Percentiles rank a stretch among this genome's conserved stretches.
These are phyloP conservation scores for Ormyrus pomaceus DNA, from an alignment of 2,888 invertebrate genomes.

Conservation along the genomic window DNA sequence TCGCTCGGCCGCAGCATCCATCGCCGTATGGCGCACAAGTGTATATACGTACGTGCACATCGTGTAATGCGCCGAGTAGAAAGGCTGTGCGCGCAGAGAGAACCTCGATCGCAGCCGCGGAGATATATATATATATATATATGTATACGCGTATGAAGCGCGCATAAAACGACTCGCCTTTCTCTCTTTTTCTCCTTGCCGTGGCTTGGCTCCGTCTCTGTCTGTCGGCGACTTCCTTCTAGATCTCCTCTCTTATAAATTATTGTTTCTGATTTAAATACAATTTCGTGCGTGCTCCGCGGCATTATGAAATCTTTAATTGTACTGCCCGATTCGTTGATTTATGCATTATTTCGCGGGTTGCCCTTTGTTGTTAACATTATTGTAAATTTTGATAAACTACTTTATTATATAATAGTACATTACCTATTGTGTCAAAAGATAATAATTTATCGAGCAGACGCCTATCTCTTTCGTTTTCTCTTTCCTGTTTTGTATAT, in stretches of 20 bases:
- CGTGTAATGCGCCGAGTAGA: constrained; percentile 59
- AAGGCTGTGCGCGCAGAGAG: constrained; percentile 58
- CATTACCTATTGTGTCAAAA: background rate
- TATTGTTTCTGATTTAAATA: constrained; percentile 42
- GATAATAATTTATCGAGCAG: background rate
- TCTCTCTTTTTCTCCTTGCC: constrained; percentile 25
- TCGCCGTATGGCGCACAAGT: constrained; percentile 63
- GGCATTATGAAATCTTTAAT: background rate
- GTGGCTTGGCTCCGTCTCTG: background rate
- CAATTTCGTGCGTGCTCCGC: constrained; percentile 17
- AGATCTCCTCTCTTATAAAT: background rate
- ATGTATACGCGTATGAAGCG: constrained; percentile 3
- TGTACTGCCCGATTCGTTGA: background rate
- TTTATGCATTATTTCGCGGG: background rate
- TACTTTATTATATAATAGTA: background rate
- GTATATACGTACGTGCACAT: constrained; percentile 62
- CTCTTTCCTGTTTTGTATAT: constrained; percentile 39
- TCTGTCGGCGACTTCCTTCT: background rate
- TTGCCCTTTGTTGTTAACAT: background rate
- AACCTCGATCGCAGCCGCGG: background rate
- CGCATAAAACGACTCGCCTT: constrained; percentile 43
- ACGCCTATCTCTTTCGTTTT: constrained; percentile 10
- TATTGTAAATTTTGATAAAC: background rate
- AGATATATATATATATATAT: background rate
- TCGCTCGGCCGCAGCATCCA: constrained; percentile 60